Percentiles rank a stretch among this genome's conserved stretches.
phyloP scores from a whole-genome alignment of 2,888 invertebrate genomes.

The Plebejus argus region DNA sequence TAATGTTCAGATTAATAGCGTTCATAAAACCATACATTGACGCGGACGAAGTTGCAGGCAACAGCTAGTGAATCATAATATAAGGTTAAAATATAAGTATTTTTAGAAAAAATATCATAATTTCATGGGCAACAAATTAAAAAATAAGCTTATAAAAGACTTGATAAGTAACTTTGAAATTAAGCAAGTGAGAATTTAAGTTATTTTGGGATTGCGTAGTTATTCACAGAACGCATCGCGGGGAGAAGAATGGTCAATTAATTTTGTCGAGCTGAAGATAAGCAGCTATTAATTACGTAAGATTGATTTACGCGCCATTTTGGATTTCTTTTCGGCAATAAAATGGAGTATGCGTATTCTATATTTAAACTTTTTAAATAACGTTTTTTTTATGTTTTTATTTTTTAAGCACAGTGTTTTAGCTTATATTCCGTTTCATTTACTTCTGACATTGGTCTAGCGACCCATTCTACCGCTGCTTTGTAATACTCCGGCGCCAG shows the following conservation, averaged over 20 bases:
- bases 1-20: too few species aligned
- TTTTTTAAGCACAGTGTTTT: neutral
- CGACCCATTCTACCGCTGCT: too few species aligned
- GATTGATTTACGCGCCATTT: conserved; percentile 29
- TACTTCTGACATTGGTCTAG: too few species aligned
- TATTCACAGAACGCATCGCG: conserved; percentile 25
- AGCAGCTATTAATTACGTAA: conserved; percentile 27
- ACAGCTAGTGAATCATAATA: too few species aligned
- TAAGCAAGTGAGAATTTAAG: conserved; percentile 20
- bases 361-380: neutral
- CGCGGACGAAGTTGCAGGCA: too few species aligned
- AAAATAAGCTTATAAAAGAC: neutral
- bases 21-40: too few species aligned
- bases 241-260: conserved; percentile 28
- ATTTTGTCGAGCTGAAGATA: conserved; percentile 25
- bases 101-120: too few species aligned
- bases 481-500: too few species aligned
- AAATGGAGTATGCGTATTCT: conserved; percentile 5
- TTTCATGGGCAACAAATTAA: too few species aligned
- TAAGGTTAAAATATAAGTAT: too few species aligned
- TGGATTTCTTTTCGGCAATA: conserved; percentile 24
- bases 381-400: neutral
- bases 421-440: neutral
- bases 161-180: conserved; percentile 1
- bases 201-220: conserved; percentile 17